Evolutionary conservation across 2,797 vertebrate species (phyloP).

Genomic region (Chrosomus eos): DNA sequence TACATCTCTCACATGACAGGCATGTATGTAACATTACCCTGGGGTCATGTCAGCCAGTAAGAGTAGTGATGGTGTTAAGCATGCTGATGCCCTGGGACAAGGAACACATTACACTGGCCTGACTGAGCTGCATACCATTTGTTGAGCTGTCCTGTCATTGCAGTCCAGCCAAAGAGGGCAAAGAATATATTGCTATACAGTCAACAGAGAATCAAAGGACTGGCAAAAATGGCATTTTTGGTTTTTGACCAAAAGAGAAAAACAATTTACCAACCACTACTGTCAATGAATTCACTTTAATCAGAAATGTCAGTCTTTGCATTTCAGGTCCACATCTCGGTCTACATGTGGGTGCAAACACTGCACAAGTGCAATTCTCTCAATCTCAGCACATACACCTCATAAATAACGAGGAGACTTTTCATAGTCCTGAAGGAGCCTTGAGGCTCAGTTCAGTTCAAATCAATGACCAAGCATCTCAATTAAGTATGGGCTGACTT

Average conservation of each 20-base stretch:
- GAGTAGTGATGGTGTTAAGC: slow-evolving; percentile 13
- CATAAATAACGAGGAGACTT: slow-evolving; percentile 1
- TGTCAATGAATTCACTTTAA: background rate
- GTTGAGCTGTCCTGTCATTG: slow-evolving; percentile 21
- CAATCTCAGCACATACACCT: slow-evolving; percentile 9
- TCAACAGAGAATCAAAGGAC: background rate
- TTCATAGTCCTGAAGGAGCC: slow-evolving; percentile 7
- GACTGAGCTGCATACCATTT: slow-evolving; percentile 12
- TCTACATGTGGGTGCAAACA: background rate
- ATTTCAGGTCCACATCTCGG: background rate
- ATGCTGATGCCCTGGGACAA: slow-evolving; percentile 11
- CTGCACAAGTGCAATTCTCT: background rate
- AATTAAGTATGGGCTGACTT: slow-evolving; percentile 14
- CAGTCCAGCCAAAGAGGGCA: slow-evolving; percentile 16
- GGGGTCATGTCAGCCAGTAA: slow-evolving; percentile 5
- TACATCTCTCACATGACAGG: background rate
- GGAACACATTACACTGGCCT: slow-evolving; percentile 22
- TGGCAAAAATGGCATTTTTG: background rate
- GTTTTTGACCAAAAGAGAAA: background rate
- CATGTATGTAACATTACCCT: slow-evolving; percentile 10
- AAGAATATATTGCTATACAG: slow-evolving; percentile 7
- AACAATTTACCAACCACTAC: background rate
- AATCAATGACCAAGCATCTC: slow-evolving; percentile 2
- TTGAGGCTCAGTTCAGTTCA: background rate
- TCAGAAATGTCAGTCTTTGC: background rate